Evolutionary conservation across 2,888 invertebrate genomes (phyloP).

Genomic region (Salticus scenicus): DNA sequence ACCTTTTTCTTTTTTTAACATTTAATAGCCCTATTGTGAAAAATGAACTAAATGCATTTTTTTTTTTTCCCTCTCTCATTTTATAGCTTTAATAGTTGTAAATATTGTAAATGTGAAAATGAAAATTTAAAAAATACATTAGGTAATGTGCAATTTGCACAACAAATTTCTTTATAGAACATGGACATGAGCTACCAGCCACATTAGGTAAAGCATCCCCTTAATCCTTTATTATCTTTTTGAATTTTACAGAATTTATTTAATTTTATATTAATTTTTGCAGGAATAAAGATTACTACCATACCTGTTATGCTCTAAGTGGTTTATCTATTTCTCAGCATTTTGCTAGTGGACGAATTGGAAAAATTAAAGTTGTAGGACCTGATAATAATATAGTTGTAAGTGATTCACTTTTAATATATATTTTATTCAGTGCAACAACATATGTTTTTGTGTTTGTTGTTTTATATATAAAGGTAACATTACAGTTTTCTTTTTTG

Average conservation of each 20-base stretch:
- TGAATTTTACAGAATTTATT: neutral
- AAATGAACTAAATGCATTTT: no score
- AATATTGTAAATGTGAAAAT: no score
- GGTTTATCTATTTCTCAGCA: slow-evolving; percentile 96
- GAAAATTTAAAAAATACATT: no score
- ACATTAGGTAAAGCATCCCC: no score
- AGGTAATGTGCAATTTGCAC: no score
- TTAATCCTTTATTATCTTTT: neutral
- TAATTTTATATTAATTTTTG: slow-evolving; percentile 20
- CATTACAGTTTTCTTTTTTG: neutral
- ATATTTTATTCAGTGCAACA: no score
- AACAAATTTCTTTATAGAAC: no score
- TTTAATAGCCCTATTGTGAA: no score
- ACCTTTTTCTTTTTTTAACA: no score
- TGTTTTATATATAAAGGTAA: neutral
- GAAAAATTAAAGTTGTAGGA: slow-evolving; percentile 44
- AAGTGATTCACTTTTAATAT: slow-evolving; percentile 25
- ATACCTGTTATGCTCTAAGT: slow-evolving; percentile 96
- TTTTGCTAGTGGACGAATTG: slow-evolving; percentile 74
- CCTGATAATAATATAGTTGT: slow-evolving; percentile 68
- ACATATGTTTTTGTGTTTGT: neutral
- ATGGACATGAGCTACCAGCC: no score
- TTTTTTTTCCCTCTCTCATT: no score
- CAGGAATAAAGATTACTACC: slow-evolving; percentile 93
- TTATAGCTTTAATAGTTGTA: no score